These are phyloP conservation scores for Ditula angustiorana DNA, from an alignment of 2,888 invertebrate genomes.

Conservation along the genomic window DNA sequence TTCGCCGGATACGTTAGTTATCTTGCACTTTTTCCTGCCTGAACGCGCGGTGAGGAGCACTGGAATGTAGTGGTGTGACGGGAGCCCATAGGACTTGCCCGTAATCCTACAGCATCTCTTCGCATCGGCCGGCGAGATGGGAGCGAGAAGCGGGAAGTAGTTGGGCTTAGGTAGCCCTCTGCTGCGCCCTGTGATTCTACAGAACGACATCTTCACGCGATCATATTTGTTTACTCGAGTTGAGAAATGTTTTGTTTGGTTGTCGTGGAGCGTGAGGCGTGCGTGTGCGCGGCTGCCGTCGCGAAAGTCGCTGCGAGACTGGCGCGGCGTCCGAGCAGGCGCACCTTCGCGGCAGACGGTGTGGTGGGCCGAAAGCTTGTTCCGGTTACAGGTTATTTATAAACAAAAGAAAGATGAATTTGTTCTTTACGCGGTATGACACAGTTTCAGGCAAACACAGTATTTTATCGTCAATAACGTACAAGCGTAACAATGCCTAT, in stretches of 20 bases:
- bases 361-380: conserved; percentile 80
- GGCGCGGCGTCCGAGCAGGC: conserved; percentile 57
- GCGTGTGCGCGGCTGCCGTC: conserved; percentile 57
- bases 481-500: conserved; percentile 16
- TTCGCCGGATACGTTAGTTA: conserved; percentile 87
- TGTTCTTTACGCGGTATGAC: conserved; percentile 75
- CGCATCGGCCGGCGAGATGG: conserved; percentile 93
- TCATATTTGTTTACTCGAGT: conserved; percentile 73
- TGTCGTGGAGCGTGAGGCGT: conserved; percentile 60
- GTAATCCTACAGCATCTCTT: conserved; percentile 92
- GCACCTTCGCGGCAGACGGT: conserved; percentile 80
- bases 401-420: conserved; percentile 79
- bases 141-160: conserved; percentile 92
- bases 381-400: conserved; percentile 83
- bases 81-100: conserved; percentile 90
- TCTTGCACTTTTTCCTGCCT: conserved; percentile 85
- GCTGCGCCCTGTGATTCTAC: conserved; percentile 93
- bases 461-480: conserved; percentile 37
- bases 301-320: conserved; percentile 70
- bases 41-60: conserved; percentile 86
- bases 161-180: conserved; percentile 92
- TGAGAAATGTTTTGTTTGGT: conserved; percentile 49
- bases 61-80: conserved; percentile 92
- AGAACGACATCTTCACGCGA: conserved; percentile 88
- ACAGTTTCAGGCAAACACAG: conserved; percentile 71